Base-by-base conservation (phyloP, 2,797 vertebrate genomes). In the Pteropus rufus region DNA sequence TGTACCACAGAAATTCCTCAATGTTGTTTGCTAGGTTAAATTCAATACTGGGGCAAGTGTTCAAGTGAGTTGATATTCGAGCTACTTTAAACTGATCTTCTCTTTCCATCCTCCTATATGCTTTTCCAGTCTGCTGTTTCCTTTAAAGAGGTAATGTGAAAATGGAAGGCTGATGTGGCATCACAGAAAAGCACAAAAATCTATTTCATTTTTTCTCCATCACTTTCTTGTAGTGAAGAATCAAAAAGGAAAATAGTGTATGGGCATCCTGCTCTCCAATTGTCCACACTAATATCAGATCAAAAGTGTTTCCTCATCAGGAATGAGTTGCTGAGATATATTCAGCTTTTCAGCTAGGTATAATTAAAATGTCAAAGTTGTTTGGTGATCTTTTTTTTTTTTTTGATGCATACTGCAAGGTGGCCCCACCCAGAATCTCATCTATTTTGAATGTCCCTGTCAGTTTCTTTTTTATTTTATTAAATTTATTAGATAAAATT, bases 51-150 rank as follows among this genome's bases (percentile, higher is more conserved):
- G 1, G 44, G 23, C 67, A 96, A 92, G 90, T 1, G 62, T 88
- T 92, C 88, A 85, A 94, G 7, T 54, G 39, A 88, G 54, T 86
- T 96, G 46, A 58, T 95, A 93, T 64, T 96, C 29, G 12, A 77
- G 46, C 21, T 46, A 70, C 52, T 92, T 91, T 93, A 89, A 92
- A 77, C 2, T 73, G 26, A 52, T 90, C 36, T 54, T 90, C 31
- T 54, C 4, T 88, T 97, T 86, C 24, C 26, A 92, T 79, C 24
- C 1, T 88, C 10, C 10, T 70, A 8, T 49, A 62, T 65, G 2
- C 18, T 62, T 91, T 94, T 83, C 82, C 62, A 91, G 34, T 90
- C 18, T 86, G 19, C 23, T 84, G 29, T 80, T 80, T 46, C 9
- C 34, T 81, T 93, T 76, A 88, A 49, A 44, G 39, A 72, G 94